A percentile compares a stretch with the other conserved stretches of the same genome.
Conservation (phyloP, 2,797 vertebrate genomes). For the Propithecus perrieri region DNA sequence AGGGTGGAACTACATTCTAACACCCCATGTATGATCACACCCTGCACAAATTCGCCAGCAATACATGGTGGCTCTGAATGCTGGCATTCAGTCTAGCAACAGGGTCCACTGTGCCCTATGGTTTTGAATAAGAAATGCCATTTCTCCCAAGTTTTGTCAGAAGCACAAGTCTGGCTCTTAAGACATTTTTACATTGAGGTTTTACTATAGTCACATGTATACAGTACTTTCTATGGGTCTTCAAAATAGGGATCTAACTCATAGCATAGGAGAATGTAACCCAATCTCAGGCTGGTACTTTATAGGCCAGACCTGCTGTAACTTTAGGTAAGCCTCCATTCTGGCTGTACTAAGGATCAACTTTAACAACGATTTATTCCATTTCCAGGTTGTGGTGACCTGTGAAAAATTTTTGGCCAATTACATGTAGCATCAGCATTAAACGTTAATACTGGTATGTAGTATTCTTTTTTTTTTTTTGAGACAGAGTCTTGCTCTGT, state of each 20-base stretch:
- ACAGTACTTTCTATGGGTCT: neutral
- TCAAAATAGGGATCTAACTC: neutral
- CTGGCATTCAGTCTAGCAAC: too few species aligned
- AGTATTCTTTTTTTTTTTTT: too few species aligned
- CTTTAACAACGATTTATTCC: neutral
- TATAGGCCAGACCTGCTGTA: neutral
- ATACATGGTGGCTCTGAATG: neutral
- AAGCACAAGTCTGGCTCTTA: neutral
- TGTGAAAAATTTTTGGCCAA: neutral
- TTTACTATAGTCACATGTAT: neutral
- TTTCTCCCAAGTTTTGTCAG: neutral
- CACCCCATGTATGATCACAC: fast-evolving
- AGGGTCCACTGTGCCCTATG: neutral
- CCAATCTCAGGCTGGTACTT: neutral
- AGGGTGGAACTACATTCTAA: neutral
- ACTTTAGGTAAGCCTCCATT: neutral
- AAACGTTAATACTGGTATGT: neutral
- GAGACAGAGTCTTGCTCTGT: too few species aligned
- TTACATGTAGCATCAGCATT: neutral
- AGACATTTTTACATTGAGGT: neutral
- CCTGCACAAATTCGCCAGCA: neutral
- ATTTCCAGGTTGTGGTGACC: neutral
- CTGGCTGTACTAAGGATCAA: neutral
- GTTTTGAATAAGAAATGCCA: neutral
- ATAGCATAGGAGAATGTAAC: neutral